Evolutionary conservation across 2,113 vertebrate species (phyloP).

Genomic region (Falco punctatus): DNA sequence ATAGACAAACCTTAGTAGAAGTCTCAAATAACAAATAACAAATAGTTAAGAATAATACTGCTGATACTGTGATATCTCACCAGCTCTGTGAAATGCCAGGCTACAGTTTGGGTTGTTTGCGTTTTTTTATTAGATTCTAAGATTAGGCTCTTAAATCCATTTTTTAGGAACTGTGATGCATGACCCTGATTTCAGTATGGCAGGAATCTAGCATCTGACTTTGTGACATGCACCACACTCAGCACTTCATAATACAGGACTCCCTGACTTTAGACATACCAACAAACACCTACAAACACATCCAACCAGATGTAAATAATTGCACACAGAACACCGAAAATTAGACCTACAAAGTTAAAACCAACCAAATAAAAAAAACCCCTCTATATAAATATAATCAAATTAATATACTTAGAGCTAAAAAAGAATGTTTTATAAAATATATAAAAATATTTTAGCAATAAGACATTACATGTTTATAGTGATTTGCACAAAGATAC

Average conservation of each 20-base stretch:
- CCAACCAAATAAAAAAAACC: fast-evolving
- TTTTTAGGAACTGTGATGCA: not conserved
- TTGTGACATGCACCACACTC: not conserved
- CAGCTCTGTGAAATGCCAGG: not conserved
- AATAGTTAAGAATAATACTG: not conserved
- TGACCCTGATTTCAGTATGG: not conserved
- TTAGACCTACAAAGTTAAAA: not conserved
- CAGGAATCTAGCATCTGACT: not conserved
- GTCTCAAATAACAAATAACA: not conserved
- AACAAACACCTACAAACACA: not conserved
- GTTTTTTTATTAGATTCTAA: not conserved
- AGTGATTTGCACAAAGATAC: not conserved
- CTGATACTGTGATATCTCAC: not conserved
- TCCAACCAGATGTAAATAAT: not conserved
- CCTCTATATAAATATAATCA: not conserved
- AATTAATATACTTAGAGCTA: not conserved
- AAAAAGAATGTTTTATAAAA: not conserved
- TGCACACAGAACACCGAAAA: not conserved
- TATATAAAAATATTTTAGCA: not conserved
- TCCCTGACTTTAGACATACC: not conserved
- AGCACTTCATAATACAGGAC: not conserved
- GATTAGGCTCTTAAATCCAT: not conserved
- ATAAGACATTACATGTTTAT: not conserved
- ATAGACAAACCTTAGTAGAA: not conserved
- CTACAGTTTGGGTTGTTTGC: not conserved